Base-by-base conservation (phyloP, 2,888 invertebrate genomes). In the Paralinhomoeus sp. region DNA sequence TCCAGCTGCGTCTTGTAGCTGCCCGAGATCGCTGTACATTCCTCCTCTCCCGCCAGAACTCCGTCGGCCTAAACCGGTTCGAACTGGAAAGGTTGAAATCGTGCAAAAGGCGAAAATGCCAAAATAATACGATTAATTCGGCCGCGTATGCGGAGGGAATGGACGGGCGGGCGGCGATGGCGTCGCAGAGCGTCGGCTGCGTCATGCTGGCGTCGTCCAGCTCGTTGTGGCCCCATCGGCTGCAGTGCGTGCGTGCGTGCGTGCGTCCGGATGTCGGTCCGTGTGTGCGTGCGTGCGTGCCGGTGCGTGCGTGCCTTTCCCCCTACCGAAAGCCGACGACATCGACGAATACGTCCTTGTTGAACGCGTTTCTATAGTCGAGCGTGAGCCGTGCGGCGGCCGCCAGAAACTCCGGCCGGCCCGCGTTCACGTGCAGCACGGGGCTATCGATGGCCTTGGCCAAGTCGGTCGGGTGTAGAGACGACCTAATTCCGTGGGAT, bases 191-290 rank as follows among this genome's bases (percentile, higher is more conserved):
- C 31, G 74, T 58, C 0, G 97, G 97, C 68, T 93, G 89, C 2
- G 97, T 97, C 60, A 93, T 83, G 1, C 80, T 80, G 0, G 97
- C 93, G 64, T 97, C 91, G 60, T 97, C 97, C 34, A 97, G 60
- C 63, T 97, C 93, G 61, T 97, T 97, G 66, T 97, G 97, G 0
- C 93, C 93, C 79, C 81, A 84, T 51, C 77, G 73, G 43, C 91
- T 27, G 27, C n/a, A n/a, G n/a, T n/a, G n/a, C n/a, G n/a, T n/a
- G n/a, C n/a, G n/a, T n/a, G n/a, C n/a, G n/a, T n/a, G n/a, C n/a
- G n/a, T n/a, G n/a, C n/a, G n/a, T n/a, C n/a, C n/a, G n/a, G n/a
- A n/a, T n/a, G n/a, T n/a, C n/a, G n/a, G n/a, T n/a, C n/a, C n/a
- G n/a, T n/a, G n/a, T n/a, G n/a, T n/a, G n/a, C n/a, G n/a, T n/a